Percentiles rank a stretch among this genome's conserved stretches.
Conservation (phyloP, 2,113 vertebrate species). For the Oryzias melastigma region DNA sequence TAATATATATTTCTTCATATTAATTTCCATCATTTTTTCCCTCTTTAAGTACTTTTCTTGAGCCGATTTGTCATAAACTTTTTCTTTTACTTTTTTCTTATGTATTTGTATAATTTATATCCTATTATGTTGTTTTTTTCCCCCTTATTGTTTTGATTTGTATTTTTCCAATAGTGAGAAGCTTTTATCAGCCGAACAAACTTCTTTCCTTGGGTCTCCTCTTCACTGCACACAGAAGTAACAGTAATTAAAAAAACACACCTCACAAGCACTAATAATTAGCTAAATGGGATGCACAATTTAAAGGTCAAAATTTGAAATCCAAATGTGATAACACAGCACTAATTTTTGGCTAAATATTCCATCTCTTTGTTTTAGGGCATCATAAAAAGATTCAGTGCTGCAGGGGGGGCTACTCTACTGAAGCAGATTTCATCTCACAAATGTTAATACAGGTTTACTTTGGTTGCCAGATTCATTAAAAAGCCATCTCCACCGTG, state of each 20-base stretch:
- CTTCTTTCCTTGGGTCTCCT: too few relatives aligned
- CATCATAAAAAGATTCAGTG: background rate
- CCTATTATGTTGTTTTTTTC: too few relatives aligned
- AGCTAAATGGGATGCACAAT: slow-evolving; percentile 17
- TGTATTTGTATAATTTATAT: too few relatives aligned
- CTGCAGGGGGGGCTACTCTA: too few relatives aligned
- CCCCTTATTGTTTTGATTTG: too few relatives aligned
- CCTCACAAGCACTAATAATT: slow-evolving; percentile 22
- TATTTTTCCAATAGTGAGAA: background rate
- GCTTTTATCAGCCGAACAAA: too few relatives aligned
- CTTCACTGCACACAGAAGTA: background rate
- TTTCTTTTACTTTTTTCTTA: background rate
- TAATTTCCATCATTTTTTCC: background rate
- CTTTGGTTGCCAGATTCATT: too few relatives aligned
- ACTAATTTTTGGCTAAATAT: background rate
- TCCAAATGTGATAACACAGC: background rate
- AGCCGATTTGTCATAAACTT: background rate
- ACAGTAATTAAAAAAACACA: slow-evolving; percentile 3
- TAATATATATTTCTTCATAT: background rate
- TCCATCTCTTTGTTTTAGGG: background rate
- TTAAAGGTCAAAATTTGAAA: slow-evolving; percentile 46
- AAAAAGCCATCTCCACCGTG: too few relatives aligned
- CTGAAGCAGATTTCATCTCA: too few relatives aligned
- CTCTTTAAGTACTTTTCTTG: background rate
- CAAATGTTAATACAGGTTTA: too few relatives aligned